Evolutionary conservation across 2,113 vertebrate species (phyloP).

Genomic region (Tenrec ecaudatus): DNA sequence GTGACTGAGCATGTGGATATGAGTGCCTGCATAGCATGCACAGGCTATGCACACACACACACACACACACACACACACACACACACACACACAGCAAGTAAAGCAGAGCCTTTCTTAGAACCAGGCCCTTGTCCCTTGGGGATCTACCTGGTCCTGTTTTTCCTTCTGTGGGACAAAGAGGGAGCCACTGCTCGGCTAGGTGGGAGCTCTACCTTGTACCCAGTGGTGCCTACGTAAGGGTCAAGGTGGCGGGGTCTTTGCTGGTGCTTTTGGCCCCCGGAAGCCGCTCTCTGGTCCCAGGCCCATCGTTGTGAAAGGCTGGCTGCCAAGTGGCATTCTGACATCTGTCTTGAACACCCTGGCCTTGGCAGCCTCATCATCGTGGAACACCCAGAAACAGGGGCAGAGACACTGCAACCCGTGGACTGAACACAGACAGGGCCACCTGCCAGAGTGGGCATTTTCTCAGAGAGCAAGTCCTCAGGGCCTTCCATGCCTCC

Average conservation of each 20-base stretch:
- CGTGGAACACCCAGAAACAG: not conserved
- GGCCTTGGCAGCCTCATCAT: fast-evolving
- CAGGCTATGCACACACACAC: not conserved
- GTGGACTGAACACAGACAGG: fast-evolving
- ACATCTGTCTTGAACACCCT: too few relatives aligned
- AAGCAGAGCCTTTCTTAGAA: not conserved
- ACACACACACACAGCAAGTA: not conserved
- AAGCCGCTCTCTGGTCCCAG: not conserved
- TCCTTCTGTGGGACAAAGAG: not conserved
- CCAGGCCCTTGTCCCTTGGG: not conserved
- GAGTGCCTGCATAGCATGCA: not conserved
- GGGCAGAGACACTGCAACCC: not conserved
- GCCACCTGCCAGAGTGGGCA: not conserved
- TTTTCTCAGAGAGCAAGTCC: conserved; percentile 13
- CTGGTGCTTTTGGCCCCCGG: not conserved
- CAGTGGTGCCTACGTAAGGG: fast-evolving
- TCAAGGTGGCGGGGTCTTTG: too few relatives aligned
- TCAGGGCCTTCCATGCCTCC: not conserved
- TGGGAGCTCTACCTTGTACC: too few relatives aligned
- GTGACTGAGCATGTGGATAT: fast-evolving
- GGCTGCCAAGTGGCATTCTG: fast-evolving
- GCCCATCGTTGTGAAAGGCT: too few relatives aligned
- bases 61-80: not conserved
- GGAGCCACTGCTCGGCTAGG: fast-evolving
- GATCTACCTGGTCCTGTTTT: not conserved